Evolutionary conservation across 2,113 vertebrate species (phyloP), one percentile per base, ranked within the genome.

Genomic region (Rhagologus leucostigma): DNA sequence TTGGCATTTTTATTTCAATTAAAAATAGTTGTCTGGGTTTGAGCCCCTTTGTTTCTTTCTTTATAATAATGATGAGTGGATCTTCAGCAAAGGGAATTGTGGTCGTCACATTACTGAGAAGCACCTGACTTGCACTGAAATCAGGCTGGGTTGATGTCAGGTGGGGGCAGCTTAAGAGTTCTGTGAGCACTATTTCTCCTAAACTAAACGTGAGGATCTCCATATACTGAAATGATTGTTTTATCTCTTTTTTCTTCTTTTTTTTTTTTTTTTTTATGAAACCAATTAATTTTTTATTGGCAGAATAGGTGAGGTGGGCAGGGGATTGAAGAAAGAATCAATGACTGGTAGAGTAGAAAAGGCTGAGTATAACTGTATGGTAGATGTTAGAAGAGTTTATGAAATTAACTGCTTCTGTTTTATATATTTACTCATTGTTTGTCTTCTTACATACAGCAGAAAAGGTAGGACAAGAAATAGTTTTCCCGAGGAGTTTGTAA

Each of bases 141-240:
- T 62, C 32, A 50, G 33, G 29, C 53, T 76, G 55, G 14, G 42
- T 85, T 93, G 73, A 52, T 94, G 88, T 93, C 85, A 84, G 55
- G 26, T 67, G 69, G 22, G 20, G 83, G 20, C 33, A 95, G 69
- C 59, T 90, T 90, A 39, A 32, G 47, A 52, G 42, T 94, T 86
- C 91, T 92, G 21, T 67, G 56, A 22, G 60, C 53, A 44, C 29
- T 11, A 22, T 84, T 83, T 67, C 80, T 91, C 78, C 81, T 76
- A 73, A 95, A 94, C 92, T 89, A 82, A 92, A 80, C 53, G 37
- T 70, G 35, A 95, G 46, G 30, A 41, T 87, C 59, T 96, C 86
- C 80, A 42, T 68, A 11, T 91, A 81, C n/a, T 91, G 29, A 85
- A 86, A 56, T 65, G 50, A 75, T 24, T 22, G 8, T 14, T 29